Evolutionary conservation across 2,797 vertebrate species (phyloP).

Genomic region (Premnoplex brunnescens): DNA sequence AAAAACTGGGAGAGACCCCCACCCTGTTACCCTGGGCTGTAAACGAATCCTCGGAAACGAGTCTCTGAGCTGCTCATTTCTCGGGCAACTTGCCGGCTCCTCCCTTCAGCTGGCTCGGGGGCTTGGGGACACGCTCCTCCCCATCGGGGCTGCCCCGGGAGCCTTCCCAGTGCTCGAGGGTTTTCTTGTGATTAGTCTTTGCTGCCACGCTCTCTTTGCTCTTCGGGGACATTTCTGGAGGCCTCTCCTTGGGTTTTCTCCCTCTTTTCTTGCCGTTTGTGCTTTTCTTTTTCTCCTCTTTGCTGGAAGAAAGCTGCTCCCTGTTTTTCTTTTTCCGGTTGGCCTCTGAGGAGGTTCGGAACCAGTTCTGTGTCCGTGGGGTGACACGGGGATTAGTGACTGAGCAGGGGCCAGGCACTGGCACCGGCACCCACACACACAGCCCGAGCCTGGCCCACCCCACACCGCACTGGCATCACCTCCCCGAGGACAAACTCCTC

Average conservation of each 20-base stretch:
- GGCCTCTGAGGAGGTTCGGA: conserved; percentile 85
- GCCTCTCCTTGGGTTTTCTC: conserved; percentile 90
- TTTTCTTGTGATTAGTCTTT: conserved; percentile 70
- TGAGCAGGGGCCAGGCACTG: background rate
- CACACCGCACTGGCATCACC: rapidly evolving
- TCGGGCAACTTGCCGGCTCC: conserved; percentile 80
- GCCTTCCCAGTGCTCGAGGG: conserved; percentile 65
- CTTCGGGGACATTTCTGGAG: conserved; percentile 45
- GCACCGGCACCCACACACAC: background rate
- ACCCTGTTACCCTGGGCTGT: conserved; percentile 72
- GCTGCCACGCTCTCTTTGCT: conserved; percentile 42
- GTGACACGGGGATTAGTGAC: conserved; percentile 1
- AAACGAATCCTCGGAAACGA: conserved; percentile 64
- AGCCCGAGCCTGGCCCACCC: background rate
- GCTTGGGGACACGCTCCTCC: conserved; percentile 76
- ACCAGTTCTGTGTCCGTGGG: conserved; percentile 88
- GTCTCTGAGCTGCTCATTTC: conserved; percentile 72
- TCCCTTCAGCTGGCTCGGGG: conserved; percentile 76
- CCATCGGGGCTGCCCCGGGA: conserved; percentile 67
- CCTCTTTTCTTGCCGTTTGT: conserved; percentile 87
- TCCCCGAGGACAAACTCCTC: background rate
- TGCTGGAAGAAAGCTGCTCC: conserved; percentile 78
- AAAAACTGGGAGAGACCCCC: conserved; percentile 28
- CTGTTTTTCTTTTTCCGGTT: conserved; percentile 82
- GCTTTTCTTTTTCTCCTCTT: conserved; percentile 82